Percentiles rank a stretch among this genome's conserved stretches.
phyloP scores from a whole-genome alignment of 2,888 invertebrate species.

The Nephrotoma appendiculata region DNA sequence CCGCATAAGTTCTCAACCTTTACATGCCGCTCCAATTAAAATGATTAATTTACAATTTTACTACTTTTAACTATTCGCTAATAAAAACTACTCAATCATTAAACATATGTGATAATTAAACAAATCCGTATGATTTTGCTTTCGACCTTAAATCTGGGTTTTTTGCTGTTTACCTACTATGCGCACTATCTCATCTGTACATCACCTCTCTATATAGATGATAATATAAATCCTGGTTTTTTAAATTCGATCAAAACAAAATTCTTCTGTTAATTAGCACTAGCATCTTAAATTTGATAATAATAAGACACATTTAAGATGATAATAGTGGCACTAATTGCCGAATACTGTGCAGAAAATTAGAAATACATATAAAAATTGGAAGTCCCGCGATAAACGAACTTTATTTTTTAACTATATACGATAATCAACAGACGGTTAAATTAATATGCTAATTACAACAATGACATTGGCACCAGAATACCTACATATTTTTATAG shows the following conservation, averaged over 20 bases:
- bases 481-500: too few relatives aligned
- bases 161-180: too few relatives aligned
- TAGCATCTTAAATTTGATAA: background rate
- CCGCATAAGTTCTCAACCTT: too few relatives aligned
- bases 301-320: too few relatives aligned
- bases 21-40: too few relatives aligned
- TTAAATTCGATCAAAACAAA: background rate
- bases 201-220: background rate
- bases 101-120: background rate
- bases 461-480: background rate
- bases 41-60: too few relatives aligned
- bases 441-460: background rate
- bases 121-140: background rate
- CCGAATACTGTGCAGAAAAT: background rate
- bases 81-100: too few relatives aligned
- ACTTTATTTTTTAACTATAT: background rate
- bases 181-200: too few relatives aligned
- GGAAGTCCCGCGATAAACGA: background rate
- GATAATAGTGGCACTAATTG: background rate
- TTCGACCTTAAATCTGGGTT: background rate
- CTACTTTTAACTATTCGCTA: too few relatives aligned
- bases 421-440: background rate
- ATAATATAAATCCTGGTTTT: background rate
- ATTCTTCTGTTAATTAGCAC: background rate
- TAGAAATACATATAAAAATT: background rate